Base-by-base conservation (phyloP, 2,797 vertebrate species). In the Manis javanica region DNA sequence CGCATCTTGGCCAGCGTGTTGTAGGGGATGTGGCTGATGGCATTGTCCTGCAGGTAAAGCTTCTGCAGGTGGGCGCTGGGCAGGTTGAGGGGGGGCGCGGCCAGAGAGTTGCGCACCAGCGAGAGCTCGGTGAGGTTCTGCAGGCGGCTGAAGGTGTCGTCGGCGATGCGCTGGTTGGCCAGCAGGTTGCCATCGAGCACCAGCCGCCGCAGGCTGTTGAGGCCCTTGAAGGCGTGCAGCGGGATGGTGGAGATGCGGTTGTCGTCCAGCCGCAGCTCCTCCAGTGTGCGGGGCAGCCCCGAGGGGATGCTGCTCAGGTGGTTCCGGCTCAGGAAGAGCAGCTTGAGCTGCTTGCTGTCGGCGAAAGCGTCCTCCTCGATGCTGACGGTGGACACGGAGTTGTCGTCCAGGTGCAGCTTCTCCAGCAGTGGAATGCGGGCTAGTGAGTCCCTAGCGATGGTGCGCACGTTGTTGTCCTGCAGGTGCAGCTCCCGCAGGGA, bases 211-310 rank as follows among this genome's bases (percentile, higher is more conserved):
- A 99, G 98, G 24, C 99, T 99, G 81, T 98, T 93, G 9, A 99
- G 98, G 39, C 99, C 99, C 96, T 99, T 98, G 98, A 99, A 99
- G 64, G 99, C 99, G 0, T 99, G 98, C 21, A 98, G 97, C 0
- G 99, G 99, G 95, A 99, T 99, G 87, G 99, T 99, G 97, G 99
- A 99, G 96, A 99, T 99, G 29, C 99, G 99, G 98, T 99, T 99
- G 97, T 99, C 99, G 23, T 99, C 99, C 92, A 99, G 91, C 0
- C 99, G 98, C 34, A 99, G 98, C 98, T 99, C 99, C 97, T 99
- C 99, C 95, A 99, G 97, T 0, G 99, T 99, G 39, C 99, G 99
- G 0, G 99, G 99, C 78, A 99, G 97, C n/a, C 99, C 99, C 0
- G 99, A 98, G 0, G 99, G 99, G 64, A 99, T 99, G 98, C 99